Percentiles rank a stretch among this genome's conserved stretches.
These are phyloP conservation scores for Drusus annulatus DNA, from an alignment of 1,140 invertebrate species.

Conservation along the genomic window DNA sequence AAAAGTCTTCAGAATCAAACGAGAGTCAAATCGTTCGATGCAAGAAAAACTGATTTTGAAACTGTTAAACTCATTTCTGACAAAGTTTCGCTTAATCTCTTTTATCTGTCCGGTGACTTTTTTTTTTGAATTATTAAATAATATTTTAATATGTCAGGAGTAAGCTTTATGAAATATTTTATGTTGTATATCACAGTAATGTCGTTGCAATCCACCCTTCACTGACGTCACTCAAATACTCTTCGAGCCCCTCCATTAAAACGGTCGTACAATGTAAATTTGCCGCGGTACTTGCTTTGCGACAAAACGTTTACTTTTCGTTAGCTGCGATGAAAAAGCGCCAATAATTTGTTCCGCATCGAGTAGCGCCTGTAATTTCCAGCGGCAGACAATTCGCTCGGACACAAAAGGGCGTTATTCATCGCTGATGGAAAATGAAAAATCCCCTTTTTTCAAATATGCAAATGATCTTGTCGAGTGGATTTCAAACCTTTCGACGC, in stretches of 20 bases:
- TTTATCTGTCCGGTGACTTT: too few relatives aligned
- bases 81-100: too few relatives aligned
- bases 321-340: conserved; percentile 30
- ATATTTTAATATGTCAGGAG: too few relatives aligned
- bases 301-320: conserved; percentile 36
- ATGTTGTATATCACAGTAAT: too few relatives aligned
- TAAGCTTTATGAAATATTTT: too few relatives aligned
- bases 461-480: conserved; percentile 37
- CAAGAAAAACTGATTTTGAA: too few relatives aligned
- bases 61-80: too few relatives aligned
- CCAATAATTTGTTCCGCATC: conserved; percentile 35
- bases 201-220: too few relatives aligned
- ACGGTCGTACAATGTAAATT: conserved; percentile 7
- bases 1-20: too few relatives aligned
- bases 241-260: not conserved
- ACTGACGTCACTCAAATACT: too few relatives aligned
- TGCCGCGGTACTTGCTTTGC: not conserved
- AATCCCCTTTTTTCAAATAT: conserved; percentile 40
- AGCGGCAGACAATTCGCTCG: conserved; percentile 10
- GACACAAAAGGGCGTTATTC: conserved; percentile 39
- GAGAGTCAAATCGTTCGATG: too few relatives aligned
- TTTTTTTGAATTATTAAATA: too few relatives aligned
- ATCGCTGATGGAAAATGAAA: conserved; percentile 26
- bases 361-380: not conserved
- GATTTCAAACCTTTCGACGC: conserved; percentile 36